A percentile compares a stretch with the other conserved stretches of the same genome.
phyloP scores from a whole-genome alignment of 2,113 vertebrate species.

The Myodes glareolus region DNA sequence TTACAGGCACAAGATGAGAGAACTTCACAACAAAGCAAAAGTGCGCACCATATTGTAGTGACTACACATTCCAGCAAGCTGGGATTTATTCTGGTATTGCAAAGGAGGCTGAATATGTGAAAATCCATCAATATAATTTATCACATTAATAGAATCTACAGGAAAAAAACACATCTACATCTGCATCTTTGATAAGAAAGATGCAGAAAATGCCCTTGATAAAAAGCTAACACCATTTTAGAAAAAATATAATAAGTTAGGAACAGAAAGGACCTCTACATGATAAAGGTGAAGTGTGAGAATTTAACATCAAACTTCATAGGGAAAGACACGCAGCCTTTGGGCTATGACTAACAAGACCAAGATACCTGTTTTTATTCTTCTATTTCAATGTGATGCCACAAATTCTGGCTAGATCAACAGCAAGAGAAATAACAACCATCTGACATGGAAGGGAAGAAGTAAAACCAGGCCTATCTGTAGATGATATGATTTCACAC shows the following conservation, averaged over 20 bases:
- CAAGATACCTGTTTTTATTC: neutral
- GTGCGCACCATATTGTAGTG: neutral
- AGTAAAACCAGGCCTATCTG: neutral
- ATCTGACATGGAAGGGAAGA: neutral
- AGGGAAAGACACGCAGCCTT: neutral
- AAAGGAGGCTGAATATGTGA: neutral
- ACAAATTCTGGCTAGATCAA: neutral
- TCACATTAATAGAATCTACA: neutral
- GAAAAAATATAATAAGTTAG: neutral
- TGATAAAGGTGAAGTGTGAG: neutral
- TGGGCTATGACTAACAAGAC: neutral
- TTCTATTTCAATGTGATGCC: neutral
- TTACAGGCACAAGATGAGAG: neutral
- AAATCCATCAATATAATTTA: neutral
- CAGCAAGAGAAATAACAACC: neutral
- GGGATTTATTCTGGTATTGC: neutral
- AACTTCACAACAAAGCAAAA: conserved; percentile 13
- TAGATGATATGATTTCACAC: neutral
- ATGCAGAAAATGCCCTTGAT: neutral
- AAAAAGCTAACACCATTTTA: conserved; percentile 18
- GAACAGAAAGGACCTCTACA: neutral
- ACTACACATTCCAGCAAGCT: neutral
- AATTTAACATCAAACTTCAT: neutral
- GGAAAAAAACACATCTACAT: neutral
- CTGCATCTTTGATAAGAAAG: neutral